phyloP scores from a whole-genome alignment of 1,140 invertebrate species.

The Coptotermes formosanus region DNA sequence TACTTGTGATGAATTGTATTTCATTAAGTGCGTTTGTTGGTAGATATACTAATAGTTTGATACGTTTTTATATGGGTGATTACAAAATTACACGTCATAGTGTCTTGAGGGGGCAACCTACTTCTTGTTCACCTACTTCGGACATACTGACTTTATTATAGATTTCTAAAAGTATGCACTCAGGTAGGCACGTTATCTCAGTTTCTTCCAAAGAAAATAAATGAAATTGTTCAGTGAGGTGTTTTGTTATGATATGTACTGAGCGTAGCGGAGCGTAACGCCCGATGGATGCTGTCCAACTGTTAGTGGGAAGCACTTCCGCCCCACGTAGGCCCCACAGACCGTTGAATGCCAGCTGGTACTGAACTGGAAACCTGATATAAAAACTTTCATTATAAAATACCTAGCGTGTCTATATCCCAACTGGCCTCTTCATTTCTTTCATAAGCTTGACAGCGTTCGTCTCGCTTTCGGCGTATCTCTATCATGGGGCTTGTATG shows the following conservation, averaged over 20 bases:
- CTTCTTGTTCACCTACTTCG: no score
- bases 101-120: no score
- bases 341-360: not conserved
- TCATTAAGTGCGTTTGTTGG: no score
- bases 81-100: no score
- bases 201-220: not conserved
- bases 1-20: no score
- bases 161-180: no score
- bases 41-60: no score
- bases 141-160: no score
- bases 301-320: not conserved
- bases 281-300: not conserved
- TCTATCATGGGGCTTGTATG: no score
- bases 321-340: not conserved
- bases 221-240: not conserved
- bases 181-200: not conserved
- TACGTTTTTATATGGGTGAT: no score
- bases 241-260: not conserved
- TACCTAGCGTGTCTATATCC: not conserved
- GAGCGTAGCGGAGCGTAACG: not conserved
- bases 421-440: not conserved
- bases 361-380: conserved; percentile 1
- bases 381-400: not conserved
- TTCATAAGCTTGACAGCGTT: no score
- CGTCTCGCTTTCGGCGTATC: no score